These are phyloP conservation scores for Synanceia verrucosa DNA, from an alignment of 2,797 vertebrate genomes.

Conservation along the genomic window DNA sequence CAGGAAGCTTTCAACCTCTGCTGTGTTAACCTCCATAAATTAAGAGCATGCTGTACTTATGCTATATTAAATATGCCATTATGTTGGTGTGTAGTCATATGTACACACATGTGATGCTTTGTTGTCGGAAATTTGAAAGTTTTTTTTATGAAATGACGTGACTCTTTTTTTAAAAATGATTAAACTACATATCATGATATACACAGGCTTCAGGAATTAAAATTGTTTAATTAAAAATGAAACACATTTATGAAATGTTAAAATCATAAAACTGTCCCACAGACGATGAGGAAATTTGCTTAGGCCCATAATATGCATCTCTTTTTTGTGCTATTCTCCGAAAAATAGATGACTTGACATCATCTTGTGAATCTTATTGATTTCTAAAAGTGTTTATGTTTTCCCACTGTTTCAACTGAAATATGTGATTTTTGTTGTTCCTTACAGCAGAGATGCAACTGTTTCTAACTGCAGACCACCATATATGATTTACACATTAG, in stretches of 20 bases:
- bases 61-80: slow-evolving; percentile 35
- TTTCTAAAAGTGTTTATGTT: background rate
- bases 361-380: background rate
- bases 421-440: background rate
- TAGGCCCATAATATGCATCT: background rate
- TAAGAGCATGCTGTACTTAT: slow-evolving; percentile 26
- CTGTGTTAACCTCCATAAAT: slow-evolving; percentile 58
- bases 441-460: background rate
- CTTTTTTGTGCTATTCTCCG: background rate
- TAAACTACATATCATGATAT: background rate
- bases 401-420: background rate
- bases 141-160: background rate
- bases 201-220: background rate
- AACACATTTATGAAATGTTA: background rate
- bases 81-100: background rate
- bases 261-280: background rate
- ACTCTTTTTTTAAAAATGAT: slow-evolving; percentile 7
- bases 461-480: background rate
- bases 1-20: slow-evolving; percentile 71
- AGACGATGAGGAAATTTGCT: background rate
- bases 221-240: background rate
- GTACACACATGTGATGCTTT: background rate
- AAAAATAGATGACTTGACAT: background rate
- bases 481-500: no score
- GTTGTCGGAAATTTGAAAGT: background rate